Conservation (phyloP, 1,140 invertebrate genomes). For the Drosophila cardini region DNA sequence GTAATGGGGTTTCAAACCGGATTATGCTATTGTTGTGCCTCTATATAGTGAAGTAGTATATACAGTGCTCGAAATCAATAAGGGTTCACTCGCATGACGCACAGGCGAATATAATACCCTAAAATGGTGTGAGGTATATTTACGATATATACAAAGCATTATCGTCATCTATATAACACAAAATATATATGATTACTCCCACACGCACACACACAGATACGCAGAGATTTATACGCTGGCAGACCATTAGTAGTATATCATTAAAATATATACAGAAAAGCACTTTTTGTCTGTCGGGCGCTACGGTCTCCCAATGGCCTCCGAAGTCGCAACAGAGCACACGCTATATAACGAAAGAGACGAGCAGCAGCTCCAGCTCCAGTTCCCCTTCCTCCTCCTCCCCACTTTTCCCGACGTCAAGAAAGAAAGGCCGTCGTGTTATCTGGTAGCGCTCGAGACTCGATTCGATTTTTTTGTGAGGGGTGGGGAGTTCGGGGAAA, state of each 20-base stretch:
- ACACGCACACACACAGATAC: conserved; percentile 8
- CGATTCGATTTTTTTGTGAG: conserved; percentile 1
- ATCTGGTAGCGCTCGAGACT: conserved; percentile 4
- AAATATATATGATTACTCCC: conserved; percentile 1
- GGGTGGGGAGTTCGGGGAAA: background rate
- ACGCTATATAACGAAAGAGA: conserved; percentile 25
- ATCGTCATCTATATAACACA: conserved; percentile 8
- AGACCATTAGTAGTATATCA: conserved; percentile 17
- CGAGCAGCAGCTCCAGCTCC: conserved; percentile 10
- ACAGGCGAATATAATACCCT: conserved; percentile 46
- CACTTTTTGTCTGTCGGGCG: conserved; percentile 23
- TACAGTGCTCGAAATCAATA: conserved; percentile 5
- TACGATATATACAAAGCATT: conserved; percentile 32
- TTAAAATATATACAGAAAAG: conserved; percentile 35
- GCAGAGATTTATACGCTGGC: conserved; percentile 12
- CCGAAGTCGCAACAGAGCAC: conserved; percentile 28
- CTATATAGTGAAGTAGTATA: no score
- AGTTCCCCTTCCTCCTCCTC: background rate
- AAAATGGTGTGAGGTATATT: conserved; percentile 47
- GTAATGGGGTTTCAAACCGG: background rate
- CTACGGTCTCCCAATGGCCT: conserved; percentile 34
- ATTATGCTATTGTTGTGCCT: background rate
- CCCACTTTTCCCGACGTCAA: background rate
- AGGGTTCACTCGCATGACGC: conserved; percentile 14
- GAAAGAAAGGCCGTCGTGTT: conserved; percentile 27